Evolutionary conservation across 1,140 invertebrate species (phyloP).

Genomic region (Brachionus calyciflorus): DNA sequence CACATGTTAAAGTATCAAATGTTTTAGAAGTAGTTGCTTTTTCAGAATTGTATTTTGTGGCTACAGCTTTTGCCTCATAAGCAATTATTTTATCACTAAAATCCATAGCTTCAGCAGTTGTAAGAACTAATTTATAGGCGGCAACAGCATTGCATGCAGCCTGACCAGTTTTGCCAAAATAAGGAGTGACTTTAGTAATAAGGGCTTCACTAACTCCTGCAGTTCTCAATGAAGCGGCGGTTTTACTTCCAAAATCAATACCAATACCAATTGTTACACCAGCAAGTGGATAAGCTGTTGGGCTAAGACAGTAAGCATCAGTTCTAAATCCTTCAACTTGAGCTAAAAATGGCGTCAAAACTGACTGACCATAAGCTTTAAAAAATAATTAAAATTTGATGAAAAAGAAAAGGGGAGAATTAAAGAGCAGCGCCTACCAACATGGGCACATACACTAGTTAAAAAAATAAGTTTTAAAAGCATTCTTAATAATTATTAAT

Average conservation of each 20-base stretch:
- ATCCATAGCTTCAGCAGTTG: not conserved
- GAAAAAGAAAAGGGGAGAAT: no score
- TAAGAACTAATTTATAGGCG: not conserved
- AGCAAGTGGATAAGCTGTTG: not conserved
- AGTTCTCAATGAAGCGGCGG: not conserved
- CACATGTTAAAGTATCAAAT: not conserved
- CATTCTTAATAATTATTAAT: no score
- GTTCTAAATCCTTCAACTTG: not conserved
- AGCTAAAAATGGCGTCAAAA: conserved; percentile 1
- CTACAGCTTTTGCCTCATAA: not conserved
- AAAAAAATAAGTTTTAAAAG: no score
- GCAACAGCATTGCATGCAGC: conserved; percentile 2
- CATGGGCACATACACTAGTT: no score
- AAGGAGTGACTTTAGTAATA: not conserved
- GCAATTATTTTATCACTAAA: not conserved
- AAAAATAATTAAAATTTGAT: no score
- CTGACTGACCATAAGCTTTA: not conserved
- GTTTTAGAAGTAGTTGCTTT: not conserved
- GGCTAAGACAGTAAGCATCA: not conserved
- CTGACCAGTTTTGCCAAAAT: not conserved
- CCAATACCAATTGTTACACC: conserved; percentile 5
- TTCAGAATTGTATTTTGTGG: not conserved
- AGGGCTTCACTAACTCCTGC: not conserved
- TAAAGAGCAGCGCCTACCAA: no score
- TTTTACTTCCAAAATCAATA: conserved; percentile 7